These are phyloP conservation scores for Bradypus variegatus DNA, from an alignment of 2,797 vertebrate species.

Conservation along the genomic window DNA sequence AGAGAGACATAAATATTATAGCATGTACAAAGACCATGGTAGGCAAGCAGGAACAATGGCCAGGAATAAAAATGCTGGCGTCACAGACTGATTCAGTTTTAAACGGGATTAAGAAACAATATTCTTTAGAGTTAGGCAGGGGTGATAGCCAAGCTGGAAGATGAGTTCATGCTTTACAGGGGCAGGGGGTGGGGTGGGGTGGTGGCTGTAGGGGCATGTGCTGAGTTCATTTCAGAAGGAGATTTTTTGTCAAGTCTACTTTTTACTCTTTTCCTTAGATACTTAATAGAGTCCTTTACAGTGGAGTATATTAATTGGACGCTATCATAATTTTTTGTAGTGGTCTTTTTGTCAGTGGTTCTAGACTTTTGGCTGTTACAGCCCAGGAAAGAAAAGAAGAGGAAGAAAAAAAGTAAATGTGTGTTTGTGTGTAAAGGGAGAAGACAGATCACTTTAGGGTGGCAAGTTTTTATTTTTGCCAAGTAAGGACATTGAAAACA, in stretches of 20 bases:
- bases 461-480: conserved; percentile 12
- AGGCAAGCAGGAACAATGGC: not conserved
- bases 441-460: not conserved
- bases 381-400: not conserved
- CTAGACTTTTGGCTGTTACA: not conserved
- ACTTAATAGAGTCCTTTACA: not conserved
- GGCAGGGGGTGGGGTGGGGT: too few relatives aligned
- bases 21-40: not conserved
- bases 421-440: not conserved
- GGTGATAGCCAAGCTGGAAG: not conserved
- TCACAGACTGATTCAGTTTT: not conserved
- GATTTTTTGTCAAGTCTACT: not conserved
- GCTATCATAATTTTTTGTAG: not conserved
- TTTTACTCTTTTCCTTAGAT: not conserved
- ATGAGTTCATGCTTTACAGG: not conserved
- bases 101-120: not conserved
- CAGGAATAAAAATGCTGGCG: not conserved
- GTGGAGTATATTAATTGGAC: not conserved
- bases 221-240: not conserved
- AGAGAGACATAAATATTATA: conserved; percentile 29
- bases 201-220: not conserved
- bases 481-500: not conserved
- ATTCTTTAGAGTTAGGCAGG: not conserved
- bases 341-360: not conserved
- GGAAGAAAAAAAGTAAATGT: not conserved